phyloP scores from a whole-genome alignment of 2,888 invertebrate species.

The Polyploca ridens region DNA sequence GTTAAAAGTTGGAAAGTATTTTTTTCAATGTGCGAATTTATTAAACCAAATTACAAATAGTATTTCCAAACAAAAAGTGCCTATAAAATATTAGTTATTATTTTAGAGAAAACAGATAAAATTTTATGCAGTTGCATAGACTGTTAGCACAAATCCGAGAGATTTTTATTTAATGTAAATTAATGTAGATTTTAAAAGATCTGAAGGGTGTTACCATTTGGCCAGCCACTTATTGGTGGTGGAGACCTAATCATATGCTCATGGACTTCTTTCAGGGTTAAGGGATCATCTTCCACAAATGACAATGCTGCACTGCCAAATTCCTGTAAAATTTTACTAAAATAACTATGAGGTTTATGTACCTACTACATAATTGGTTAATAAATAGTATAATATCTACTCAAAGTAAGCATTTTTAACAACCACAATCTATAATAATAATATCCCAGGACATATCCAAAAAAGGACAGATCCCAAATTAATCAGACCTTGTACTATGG shows the following conservation, averaged over 20 bases:
- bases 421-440: too few species aligned
- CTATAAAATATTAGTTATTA: background rate
- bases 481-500: too few species aligned
- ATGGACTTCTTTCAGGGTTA: conserved; percentile 91
- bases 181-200: background rate
- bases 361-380: too few species aligned
- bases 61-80: conserved; percentile 2
- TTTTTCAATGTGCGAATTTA: background rate
- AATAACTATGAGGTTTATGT: too few species aligned
- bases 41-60: background rate
- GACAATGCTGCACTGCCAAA: conserved; percentile 79
- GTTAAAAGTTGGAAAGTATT: too few species aligned
- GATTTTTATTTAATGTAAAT: conserved; percentile 20
- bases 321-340: conserved; percentile 60
- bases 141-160: conserved; percentile 23
- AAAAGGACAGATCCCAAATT: too few species aligned
- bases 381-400: too few species aligned
- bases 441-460: too few species aligned
- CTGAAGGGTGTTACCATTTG: conserved; percentile 71
- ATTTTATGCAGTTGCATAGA: conserved; percentile 12
- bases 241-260: conserved; percentile 93
- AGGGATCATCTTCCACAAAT: conserved; percentile 87
- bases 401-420: too few species aligned
- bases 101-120: conserved; percentile 9
- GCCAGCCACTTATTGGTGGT: conserved; percentile 90